phyloP scores from a whole-genome alignment of 2,888 invertebrate genomes.

The Euphydryas editha region DNA sequence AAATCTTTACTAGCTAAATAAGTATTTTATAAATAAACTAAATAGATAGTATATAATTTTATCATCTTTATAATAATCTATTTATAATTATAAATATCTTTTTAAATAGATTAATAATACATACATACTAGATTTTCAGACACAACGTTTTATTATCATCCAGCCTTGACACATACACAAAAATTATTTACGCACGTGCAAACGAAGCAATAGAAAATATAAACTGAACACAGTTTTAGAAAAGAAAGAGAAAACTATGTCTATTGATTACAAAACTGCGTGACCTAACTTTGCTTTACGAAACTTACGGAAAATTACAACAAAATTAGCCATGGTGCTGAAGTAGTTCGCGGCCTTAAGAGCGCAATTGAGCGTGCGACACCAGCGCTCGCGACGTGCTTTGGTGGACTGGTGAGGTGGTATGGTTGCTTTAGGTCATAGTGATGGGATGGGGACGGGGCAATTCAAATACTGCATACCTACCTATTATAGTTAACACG shows the following conservation, averaged over 20 bases:
- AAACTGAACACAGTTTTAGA: background rate
- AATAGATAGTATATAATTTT: no score
- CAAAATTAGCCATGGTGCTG: constrained; percentile 40
- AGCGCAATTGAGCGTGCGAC: constrained; percentile 17
- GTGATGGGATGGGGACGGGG: constrained; percentile 72
- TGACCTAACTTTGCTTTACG: constrained; percentile 9
- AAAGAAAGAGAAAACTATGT: constrained; percentile 1
- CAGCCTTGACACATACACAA: constrained; percentile 28
- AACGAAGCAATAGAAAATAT: constrained; percentile 4
- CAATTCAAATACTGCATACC: constrained; percentile 61
- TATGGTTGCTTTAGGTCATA: constrained; percentile 36
- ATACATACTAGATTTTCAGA: background rate
- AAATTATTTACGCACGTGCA: constrained; percentile 22
- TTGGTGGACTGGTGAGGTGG: constrained; percentile 64
- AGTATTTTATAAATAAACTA: no score
- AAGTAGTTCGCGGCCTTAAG: constrained; percentile 16
- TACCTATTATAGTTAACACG: constrained; percentile 54
- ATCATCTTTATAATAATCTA: background rate
- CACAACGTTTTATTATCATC: background rate
- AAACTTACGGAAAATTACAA: constrained; percentile 40
- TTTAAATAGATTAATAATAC: background rate
- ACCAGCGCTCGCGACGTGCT: constrained; percentile 69
- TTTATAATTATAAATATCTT: background rate
- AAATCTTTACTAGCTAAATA: no score
- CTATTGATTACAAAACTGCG: constrained; percentile 15